phyloP scores from a whole-genome alignment of 2,797 vertebrate genomes.

The Glossophaga mutica region DNA sequence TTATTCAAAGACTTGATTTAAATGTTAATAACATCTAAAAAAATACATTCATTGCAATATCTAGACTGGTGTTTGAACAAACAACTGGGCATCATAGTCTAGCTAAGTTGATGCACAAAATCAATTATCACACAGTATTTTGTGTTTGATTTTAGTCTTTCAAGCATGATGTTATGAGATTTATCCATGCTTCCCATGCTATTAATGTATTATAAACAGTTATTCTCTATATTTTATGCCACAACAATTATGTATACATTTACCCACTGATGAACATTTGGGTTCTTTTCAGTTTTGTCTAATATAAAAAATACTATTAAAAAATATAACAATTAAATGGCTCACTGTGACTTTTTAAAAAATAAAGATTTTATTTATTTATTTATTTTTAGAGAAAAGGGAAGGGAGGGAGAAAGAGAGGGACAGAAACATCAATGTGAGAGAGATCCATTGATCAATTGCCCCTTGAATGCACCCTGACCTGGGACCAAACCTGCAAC shows the following conservation, averaged over 20 bases:
- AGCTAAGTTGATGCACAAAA: background rate
- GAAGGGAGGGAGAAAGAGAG: no score
- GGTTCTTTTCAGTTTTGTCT: background rate
- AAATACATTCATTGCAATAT: background rate
- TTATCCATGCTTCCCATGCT: background rate
- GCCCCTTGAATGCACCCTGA: no score
- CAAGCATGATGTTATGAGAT: background rate
- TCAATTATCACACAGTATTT: background rate
- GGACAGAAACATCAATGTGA: no score
- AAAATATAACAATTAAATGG: background rate
- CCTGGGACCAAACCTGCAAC: no score
- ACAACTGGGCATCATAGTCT: background rate
- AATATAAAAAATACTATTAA: background rate
- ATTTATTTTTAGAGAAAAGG: no score
- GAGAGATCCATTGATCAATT: no score
- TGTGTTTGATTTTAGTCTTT: background rate
- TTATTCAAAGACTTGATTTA: background rate
- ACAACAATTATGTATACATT: background rate
- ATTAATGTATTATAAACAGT: background rate
- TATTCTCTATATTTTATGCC: background rate
- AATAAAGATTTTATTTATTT: no score
- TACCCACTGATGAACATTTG: background rate
- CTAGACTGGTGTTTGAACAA: background rate
- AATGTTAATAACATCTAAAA: background rate
- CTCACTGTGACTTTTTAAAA: background rate